Base-by-base conservation (phyloP, 2,797 vertebrate genomes). In the Galagoides demidoff region DNA sequence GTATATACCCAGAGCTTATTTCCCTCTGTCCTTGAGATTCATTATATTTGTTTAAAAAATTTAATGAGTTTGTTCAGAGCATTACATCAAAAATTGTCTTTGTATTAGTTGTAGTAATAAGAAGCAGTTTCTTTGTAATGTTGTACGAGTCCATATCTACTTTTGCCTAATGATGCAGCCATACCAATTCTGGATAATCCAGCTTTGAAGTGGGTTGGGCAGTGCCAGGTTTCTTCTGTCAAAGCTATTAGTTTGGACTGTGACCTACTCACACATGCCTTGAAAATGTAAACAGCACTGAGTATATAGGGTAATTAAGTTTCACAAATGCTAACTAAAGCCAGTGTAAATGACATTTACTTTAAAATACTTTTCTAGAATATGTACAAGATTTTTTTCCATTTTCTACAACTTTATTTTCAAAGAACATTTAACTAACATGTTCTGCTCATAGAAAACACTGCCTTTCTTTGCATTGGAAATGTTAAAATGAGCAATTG, bases 191-290 rank as follows among this genome's bases (percentile, higher is more conserved):
- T 97, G 96, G 97, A 96, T 96, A 94, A 97, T 92, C 96, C 88
- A 96, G 96, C 97, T 98, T 97, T 98, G 97, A 97, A 97, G 97
- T 96, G 94, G 95, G 95, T 95, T 97, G 97, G 97, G 97, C 96
- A 97, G 52, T 76, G 86, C 63, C 66, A 68, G 70, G 23, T 79
- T 95, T 95, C 85, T 95, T 95, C 95, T 74, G 76, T 92, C 88
- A 39, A 78, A 87, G 79, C 77, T 95, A 89, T 96, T 97, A 95
- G 78, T 95, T 96, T 96, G 92, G 63, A 79, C 63, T 96, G 71
- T 96, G 94, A 97, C 81, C 94, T 97, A 92, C 71, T 94, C 90
- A 97, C n/a, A 97, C 25, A 89, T 94, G 86, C n/a, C 71, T 96
- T 94, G 82, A 95, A 96, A 95, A 97, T 7, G 90, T 87, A 88